Base-by-base conservation (phyloP, 2,888 invertebrate genomes). In the Pimpla rufipes region DNA sequence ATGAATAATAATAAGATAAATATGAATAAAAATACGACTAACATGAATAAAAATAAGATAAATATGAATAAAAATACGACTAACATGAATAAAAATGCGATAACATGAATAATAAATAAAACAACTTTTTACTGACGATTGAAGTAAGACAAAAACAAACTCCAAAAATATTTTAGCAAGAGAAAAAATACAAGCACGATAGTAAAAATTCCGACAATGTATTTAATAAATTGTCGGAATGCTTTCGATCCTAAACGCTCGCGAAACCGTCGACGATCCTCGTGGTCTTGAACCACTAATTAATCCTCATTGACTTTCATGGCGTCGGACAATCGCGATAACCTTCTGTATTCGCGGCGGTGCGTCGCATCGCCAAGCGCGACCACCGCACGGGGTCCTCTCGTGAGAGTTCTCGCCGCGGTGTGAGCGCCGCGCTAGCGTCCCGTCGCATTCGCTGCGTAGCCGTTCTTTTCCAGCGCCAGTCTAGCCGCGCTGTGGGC, bases 381-480 rank as follows among this genome's bases (percentile, higher is more conserved):
- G 47, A 76, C 57, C n/a, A n/a, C n/a, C n/a, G 70, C 83, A 71
- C 74, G 73, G 13, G 11, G 11, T 37, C 13, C 42, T 40, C 47
- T 40, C 45, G 74, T 42, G 59, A 42, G 55, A 21, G 18, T 18
- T 74, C 16, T 55, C 62, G 55, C 55, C 35, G 40, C 16, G 6
- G 35, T 13, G 35, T 37, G 42, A 55, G 40, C 68, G 64, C 42
- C 16, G 66, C 76, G 29, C 62, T 57, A 57, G 5, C 29, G 29
- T 73, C 67, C 79, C 47, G 52, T 79, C 37, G 71, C 79, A 67
- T 76, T 76, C 37, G 68, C 35, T 68, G 62, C 55, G 64, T 74
- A 74, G 77, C 78, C 68, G 82, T 78, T 74, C 62, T 74, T 57
- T 74, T 74, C 21, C 57, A 55, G n/a, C n/a, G n/a, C n/a, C 50